Conservation (phyloP, 2,888 invertebrate species). For the Polymixis lichenea region DNA sequence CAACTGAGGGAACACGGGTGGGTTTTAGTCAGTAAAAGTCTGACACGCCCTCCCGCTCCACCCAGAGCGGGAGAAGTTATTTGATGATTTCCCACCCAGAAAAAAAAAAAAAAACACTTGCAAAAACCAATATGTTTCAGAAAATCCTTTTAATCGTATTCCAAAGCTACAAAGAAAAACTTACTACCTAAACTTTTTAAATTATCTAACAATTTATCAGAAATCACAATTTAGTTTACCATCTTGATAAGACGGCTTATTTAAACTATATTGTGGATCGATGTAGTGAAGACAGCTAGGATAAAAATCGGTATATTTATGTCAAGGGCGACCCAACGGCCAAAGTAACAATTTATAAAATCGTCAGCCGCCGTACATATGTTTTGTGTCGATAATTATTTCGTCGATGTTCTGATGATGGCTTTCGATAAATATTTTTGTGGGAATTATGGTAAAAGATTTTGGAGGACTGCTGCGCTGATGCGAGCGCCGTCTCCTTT, state of each 20-base stretch:
- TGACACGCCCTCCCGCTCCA: no score
- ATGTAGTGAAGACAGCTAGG: constrained; percentile 49
- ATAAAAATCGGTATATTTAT: constrained; percentile 60
- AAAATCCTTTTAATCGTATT: not conserved
- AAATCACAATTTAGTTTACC: constrained; percentile 13
- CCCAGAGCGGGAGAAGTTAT: no score
- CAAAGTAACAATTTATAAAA: constrained; percentile 59
- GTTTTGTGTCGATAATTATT: constrained; percentile 47
- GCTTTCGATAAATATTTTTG: not conserved
- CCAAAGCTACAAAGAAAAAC: not conserved
- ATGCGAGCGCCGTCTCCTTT: no score
- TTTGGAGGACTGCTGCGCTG: not conserved
- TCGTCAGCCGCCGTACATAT: constrained; percentile 37
- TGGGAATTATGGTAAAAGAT: not conserved
- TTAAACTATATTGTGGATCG: constrained; percentile 54
- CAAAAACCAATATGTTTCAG: no score
- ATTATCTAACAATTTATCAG: constrained; percentile 6
- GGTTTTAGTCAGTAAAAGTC: no score
- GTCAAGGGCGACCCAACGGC: constrained; percentile 60
- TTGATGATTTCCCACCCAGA: no score
- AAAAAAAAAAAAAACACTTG: no score
- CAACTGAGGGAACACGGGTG: no score
- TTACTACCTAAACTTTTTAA: not conserved
- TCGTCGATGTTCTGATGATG: constrained; percentile 20
- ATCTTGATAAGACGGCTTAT: constrained; percentile 49